Evolutionary conservation across 2,888 invertebrate genomes (phyloP).

Genomic region (Cremastinae sp.): DNA sequence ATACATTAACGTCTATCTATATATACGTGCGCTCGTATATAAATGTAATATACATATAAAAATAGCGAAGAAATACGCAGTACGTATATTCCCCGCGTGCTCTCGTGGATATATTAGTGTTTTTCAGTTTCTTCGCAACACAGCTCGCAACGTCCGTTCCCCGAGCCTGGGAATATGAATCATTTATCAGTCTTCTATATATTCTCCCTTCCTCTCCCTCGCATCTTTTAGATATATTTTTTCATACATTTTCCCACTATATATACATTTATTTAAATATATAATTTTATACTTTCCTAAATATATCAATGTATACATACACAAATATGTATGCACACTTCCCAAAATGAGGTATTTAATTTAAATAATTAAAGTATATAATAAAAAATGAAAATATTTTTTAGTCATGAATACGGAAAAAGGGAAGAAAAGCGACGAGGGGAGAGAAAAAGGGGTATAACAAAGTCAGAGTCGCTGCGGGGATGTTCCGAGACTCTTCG

Average conservation of each 20-base stretch:
- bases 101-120: constrained; percentile 69
- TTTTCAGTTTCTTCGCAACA: constrained; percentile 71
- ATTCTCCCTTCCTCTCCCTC: constrained; percentile 61
- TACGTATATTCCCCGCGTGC: constrained; percentile 41
- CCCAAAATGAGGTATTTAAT: constrained; percentile 16
- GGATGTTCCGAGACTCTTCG: constrained; percentile 8
- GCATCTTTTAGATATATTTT: constrained; percentile 14
- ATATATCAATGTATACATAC: no score
- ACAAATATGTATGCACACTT: no score
- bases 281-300: no score
- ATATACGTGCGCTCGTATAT: constrained; percentile 3
- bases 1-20: constrained; percentile 16
- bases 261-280: neutral
- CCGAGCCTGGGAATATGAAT: constrained; percentile 70
- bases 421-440: neutral
- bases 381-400: no score
- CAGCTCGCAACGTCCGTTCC: constrained; percentile 56
- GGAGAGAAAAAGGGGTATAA: neutral
- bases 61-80: constrained; percentile 41
- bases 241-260: neutral
- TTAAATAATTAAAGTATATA: neutral
- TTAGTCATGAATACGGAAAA: constrained; percentile 11
- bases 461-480: neutral
- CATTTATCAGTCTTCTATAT: constrained; percentile 77
- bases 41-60: constrained; percentile 41